phyloP scores from a whole-genome alignment of 2,888 invertebrate species.

The Bedellia somnulentella region DNA sequence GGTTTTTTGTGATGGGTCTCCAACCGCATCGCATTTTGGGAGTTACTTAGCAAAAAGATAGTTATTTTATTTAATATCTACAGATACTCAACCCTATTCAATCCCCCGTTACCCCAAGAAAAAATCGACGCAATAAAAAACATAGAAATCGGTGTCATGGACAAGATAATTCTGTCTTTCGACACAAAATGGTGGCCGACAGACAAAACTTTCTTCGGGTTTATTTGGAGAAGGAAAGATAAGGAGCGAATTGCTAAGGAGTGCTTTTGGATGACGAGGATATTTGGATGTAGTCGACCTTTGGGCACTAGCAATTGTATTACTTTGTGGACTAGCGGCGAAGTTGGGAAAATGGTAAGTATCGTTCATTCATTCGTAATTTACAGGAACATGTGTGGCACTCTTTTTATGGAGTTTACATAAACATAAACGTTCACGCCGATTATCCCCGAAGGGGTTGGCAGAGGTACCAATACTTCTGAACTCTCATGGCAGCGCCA shows the following conservation, averaged over 20 bases:
- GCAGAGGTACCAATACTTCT: too few species aligned
- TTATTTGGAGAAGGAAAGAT: constrained; percentile 36
- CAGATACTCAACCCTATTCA: constrained; percentile 50
- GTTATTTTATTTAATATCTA: constrained; percentile 9
- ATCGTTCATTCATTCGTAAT: too few species aligned
- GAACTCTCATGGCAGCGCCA: too few species aligned
- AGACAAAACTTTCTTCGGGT: constrained; percentile 20
- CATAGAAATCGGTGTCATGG: constrained; percentile 65
- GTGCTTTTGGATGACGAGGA: constrained; percentile 17
- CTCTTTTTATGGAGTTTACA: not conserved
- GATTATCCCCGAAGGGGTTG: too few species aligned
- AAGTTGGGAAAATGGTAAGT: constrained; percentile 14
- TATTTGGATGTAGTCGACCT: constrained; percentile 16
- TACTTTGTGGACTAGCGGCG: constrained; percentile 22
- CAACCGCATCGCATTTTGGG: too few species aligned
- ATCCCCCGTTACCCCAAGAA: constrained; percentile 50
- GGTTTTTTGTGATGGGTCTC: too few species aligned
- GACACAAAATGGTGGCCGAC: constrained; percentile 66
- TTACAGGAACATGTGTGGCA: too few species aligned
- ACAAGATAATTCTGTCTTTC: constrained; percentile 68
- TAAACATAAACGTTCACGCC: too few species aligned
- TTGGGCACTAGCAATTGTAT: constrained; percentile 13
- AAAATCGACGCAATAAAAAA: constrained; percentile 61
- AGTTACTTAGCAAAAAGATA: too few species aligned
- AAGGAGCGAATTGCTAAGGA: constrained; percentile 6